Conservation (phyloP, 2,113 vertebrate genomes). For the Poeciliopsis retropinna region DNA sequence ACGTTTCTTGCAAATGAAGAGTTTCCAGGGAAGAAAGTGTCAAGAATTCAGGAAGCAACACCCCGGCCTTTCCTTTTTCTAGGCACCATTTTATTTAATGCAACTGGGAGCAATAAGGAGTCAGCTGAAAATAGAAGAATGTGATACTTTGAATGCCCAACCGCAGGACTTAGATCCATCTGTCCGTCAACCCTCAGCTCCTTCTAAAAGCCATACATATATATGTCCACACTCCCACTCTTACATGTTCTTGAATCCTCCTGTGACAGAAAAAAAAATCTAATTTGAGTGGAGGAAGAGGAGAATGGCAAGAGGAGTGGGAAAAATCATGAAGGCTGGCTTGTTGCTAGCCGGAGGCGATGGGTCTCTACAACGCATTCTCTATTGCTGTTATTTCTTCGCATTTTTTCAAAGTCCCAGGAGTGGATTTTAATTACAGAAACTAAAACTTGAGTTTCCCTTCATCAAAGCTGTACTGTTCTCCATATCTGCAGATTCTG, state of each 20-base stretch:
- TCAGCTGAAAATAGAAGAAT: conserved; percentile 67
- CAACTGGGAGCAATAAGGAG: conserved; percentile 74
- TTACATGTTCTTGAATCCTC: conserved; percentile 11
- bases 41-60: conserved; percentile 5
- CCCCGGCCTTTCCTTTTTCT: conserved; percentile 17
- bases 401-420: conserved; percentile 5
- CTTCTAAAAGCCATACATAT: background rate
- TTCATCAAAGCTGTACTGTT: conserved; percentile 2
- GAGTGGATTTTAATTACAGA: conserved; percentile 17
- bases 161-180: conserved; percentile 51
- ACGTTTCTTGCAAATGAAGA: conserved; percentile 71
- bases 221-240: background rate
- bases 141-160: conserved; percentile 55
- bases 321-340: conserved; percentile 28
- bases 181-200: conserved; percentile 18
- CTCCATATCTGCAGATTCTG: conserved; percentile 2
- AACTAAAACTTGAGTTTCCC: conserved; percentile 5
- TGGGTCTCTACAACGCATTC: background rate
- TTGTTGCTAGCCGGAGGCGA: conserved; percentile 47
- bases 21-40: conserved; percentile 54
- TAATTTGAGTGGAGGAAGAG: conserved; percentile 41
- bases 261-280: conserved; percentile 40
- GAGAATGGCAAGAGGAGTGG: conserved; percentile 7
- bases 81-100: conserved; percentile 59
- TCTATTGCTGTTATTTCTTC: conserved; percentile 2